Base-by-base conservation (phyloP, 2,113 vertebrate genomes). In the Onychostruthus taczanowskii region DNA sequence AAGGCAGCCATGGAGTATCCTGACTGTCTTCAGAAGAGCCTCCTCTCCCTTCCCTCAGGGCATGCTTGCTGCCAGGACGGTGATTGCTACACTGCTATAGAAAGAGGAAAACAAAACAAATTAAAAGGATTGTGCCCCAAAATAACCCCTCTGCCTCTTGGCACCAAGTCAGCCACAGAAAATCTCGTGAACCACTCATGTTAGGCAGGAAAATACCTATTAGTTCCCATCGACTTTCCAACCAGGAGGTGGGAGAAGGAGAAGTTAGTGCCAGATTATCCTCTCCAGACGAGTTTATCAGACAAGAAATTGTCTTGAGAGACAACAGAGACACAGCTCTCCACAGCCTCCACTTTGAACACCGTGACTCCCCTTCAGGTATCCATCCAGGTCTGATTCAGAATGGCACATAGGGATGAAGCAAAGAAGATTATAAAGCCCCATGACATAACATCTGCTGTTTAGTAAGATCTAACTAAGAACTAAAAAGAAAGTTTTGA, bases 71-170 rank as follows among this genome's bases (percentile, higher is more conserved):
- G 74, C 72, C 78, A 97, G 70, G 67, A 61, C 27, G 1, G 75
- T 43, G 82, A 93, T 95, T 94, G 95, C 96, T 87, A 91, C 90
- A 96, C 83, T 77, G 90, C 84, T 93, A 91, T 87, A 95, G 93
- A 95, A 91, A 92, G 53, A 94, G 50, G 46, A 92, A 95, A 95
- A 97, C 89, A 94, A 95, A 96, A 94, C 72, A 91, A 87, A 94
- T 70, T 41, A 75, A 90, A 96, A 94, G 63, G 83, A 90, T 93
- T 94, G 69, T 94, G 91, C 84, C 81, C 84, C 88, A 91, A 69
- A 97, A 96, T 92, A 96, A 96, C 90, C 93, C 67, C 77, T 95
- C 78, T 94, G 75, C 76, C 76, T 94, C 39, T 62, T 93, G 93
- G 86, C 83, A 89, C 63, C 58, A 30, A 1, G 6, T 90, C 90